These are phyloP conservation scores for Menidia menidia DNA, from an alignment of 2,797 vertebrate species.

Conservation along the genomic window DNA sequence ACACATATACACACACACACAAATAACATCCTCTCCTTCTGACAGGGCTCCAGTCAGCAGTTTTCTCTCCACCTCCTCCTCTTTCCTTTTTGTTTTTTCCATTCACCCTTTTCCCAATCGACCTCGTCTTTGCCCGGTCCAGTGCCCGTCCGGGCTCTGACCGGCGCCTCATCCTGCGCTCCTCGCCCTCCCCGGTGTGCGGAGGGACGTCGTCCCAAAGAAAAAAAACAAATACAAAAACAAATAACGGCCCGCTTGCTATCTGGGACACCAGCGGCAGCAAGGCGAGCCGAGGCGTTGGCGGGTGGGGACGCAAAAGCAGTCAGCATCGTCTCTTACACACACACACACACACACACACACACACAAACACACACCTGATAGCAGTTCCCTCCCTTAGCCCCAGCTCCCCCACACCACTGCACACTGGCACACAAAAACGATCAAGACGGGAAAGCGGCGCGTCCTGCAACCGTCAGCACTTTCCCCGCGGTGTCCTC, in stretches of 20 bases:
- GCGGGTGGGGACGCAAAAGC: conserved; percentile 23
- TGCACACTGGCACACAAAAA: conserved; percentile 1
- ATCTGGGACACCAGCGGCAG: conserved; percentile 57
- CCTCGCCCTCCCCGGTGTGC: conserved; percentile 12
- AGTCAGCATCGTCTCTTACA: not conserved
- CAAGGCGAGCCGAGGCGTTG: not conserved
- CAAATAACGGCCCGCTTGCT: conserved; percentile 24
- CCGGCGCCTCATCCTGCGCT: conserved; percentile 5
- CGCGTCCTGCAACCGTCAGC: conserved; percentile 66
- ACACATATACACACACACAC: conserved; percentile 14
- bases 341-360: not conserved
- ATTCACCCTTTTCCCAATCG: too few relatives aligned
- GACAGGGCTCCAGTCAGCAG: conserved; percentile 61
- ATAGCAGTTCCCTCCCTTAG: not conserved
- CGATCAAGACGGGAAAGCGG: not conserved
- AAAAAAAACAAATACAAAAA: conserved; percentile 56
- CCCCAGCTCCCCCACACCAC: not conserved
- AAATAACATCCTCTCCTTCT: conserved; percentile 46
- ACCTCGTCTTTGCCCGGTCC: not conserved
- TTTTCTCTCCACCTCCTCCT: conserved; percentile 20
- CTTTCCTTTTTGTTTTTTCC: not conserved
- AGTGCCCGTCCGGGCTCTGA: not conserved
- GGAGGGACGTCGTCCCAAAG: conserved; percentile 1
- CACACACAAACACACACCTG: not conserved
- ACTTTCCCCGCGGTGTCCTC: conserved; percentile 65